Base-by-base conservation (phyloP, 2,888 invertebrate species). In the Zaprionus obscuricornis region DNA sequence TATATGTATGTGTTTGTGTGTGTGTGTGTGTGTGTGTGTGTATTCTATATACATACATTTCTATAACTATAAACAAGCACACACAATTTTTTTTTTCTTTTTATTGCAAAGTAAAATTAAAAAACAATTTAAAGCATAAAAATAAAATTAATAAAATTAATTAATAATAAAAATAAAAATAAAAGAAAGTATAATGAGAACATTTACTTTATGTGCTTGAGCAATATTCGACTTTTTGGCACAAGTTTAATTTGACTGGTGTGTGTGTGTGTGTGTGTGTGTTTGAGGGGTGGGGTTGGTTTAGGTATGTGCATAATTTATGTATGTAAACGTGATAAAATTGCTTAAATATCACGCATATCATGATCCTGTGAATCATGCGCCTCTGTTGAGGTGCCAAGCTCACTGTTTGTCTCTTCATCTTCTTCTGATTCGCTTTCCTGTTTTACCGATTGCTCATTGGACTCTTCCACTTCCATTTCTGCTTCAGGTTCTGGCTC, bases 181-280 rank as follows among this genome's bases (percentile, higher is more conserved):
- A n/a, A n/a, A n/a, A n/a, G n/a, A n/a, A n/a, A 33, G 7, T 8
- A 29, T 29, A 29, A 2, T n/a, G 13, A 6, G 13, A 13, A 11
- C n/a, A 10, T 29, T 49, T 26, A n/a, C 4, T 37, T 39, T 72
- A 22, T 5, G 7, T 52, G 79, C 70, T 71, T 78, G 86, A 85
- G 78, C 78, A 78, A 78, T 78, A 85, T 78, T 78, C 86, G 86
- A 79, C 63, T 73, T 86, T 88, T 88, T 88, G 88, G 88, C 88
- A 88, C 88, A 84, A 66, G 78, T 79, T n/a, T 81, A 75, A 71
- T 74, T 85, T 76, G 87, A 85, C 86, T 88, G 83, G 74, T 84
- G 20, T 46, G 46, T 39, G 29, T 55, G 37, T 50, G 17, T 20
- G 22, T 13, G 24, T 17, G 4, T n/a, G 29, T 18, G 4, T 40